These are phyloP conservation scores for Osmerus mordax DNA, from an alignment of 2,113 vertebrate species.

Conservation along the genomic window DNA sequence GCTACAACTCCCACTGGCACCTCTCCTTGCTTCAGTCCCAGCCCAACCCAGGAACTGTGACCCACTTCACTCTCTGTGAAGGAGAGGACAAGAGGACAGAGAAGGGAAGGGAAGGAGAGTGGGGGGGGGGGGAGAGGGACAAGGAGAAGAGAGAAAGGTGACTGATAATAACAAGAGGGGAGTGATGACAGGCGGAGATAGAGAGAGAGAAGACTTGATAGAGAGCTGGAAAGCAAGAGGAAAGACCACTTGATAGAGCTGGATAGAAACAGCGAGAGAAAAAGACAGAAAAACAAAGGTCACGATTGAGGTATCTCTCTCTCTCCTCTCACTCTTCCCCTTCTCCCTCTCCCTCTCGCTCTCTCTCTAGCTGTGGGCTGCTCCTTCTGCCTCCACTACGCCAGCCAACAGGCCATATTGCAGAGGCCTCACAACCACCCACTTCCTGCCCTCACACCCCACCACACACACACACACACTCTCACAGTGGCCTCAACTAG, in stretches of 20 bases:
- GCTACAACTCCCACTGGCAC: not conserved
- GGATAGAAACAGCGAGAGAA: not conserved
- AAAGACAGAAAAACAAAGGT: constrained; percentile 4
- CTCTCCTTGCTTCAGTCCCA: no score
- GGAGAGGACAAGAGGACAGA: constrained; percentile 12
- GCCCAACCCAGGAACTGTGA: no score
- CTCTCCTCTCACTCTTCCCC: constrained; percentile 28
- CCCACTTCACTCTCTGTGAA: not conserved
- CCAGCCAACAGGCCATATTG: constrained; percentile 68
- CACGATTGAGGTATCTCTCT: constrained; percentile 10
- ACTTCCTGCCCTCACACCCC: constrained; percentile 5
- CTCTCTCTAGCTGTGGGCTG: constrained; percentile 45
- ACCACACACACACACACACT: not conserved
- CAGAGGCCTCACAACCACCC: constrained; percentile 26
- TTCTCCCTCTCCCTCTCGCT: constrained; percentile 36
- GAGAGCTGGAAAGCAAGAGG: constrained; percentile 23
- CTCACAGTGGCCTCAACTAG: not conserved
- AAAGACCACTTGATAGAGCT: not conserved
- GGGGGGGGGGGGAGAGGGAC: not conserved
- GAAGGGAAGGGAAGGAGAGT: not conserved
- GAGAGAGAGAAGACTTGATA: constrained; percentile 16
- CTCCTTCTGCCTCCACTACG: constrained; percentile 55
- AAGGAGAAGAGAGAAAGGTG: not conserved
- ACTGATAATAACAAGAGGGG: not conserved
- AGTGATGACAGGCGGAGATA: not conserved